Evolutionary conservation across 2,113 vertebrate species (phyloP).

Genomic region (Sprattus sprattus): DNA sequence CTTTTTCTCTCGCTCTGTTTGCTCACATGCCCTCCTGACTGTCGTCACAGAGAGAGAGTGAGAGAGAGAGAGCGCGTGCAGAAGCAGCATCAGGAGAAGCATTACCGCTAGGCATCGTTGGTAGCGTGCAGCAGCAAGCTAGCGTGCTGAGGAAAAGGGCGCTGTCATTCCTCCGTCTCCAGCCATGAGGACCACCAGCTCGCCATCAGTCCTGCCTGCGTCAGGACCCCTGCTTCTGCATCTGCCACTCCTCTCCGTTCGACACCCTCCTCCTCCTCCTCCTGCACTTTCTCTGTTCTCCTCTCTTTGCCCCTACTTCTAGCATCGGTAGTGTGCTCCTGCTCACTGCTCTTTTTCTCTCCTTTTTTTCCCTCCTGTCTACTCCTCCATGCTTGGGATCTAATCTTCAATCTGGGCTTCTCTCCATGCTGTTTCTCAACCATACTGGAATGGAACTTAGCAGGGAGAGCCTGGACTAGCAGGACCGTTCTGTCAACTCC

Average conservation of each 20-base stretch:
- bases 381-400: not conserved
- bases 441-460: not conserved
- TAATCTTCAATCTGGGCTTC: not conserved
- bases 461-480: not conserved
- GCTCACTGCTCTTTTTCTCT: not conserved
- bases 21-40: slow-evolving; percentile 10
- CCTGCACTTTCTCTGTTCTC: slow-evolving; percentile 11
- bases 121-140: not conserved
- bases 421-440: not conserved
- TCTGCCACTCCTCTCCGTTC: not conserved
- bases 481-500: not conserved
- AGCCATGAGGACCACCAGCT: slow-evolving; percentile 13
- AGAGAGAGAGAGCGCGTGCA: not conserved
- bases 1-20: slow-evolving; percentile 8
- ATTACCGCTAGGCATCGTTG: not conserved
- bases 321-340: slow-evolving; percentile 18
- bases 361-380: not conserved
- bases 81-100: not conserved
- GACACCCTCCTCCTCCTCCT: not conserved
- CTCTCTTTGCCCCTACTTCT: not conserved
- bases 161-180: not conserved
- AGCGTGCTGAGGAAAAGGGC: slow-evolving; percentile 4
- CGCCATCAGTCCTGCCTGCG: not conserved
- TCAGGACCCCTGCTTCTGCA: not conserved
- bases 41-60: slow-evolving; percentile 24